phyloP scores from a whole-genome alignment of 1,140 invertebrate species.

The Pogonus chalceus region DNA sequence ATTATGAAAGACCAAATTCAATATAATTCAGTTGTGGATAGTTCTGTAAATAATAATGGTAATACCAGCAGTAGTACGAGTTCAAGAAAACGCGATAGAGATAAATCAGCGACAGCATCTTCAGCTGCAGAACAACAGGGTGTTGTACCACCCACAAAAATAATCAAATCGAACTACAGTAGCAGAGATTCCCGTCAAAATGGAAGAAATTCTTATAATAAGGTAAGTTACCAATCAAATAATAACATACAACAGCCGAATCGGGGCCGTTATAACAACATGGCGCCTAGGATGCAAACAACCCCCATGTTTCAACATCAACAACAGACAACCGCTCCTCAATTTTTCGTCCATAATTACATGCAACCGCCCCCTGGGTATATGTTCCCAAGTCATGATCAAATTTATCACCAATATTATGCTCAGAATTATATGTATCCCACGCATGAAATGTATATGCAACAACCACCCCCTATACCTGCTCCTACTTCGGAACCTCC shows the following conservation, averaged over 20 bases:
- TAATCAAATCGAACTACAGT: constrained; percentile 14
- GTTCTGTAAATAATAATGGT: constrained; percentile 18
- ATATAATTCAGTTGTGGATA: constrained; percentile 4
- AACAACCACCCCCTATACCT: not conserved
- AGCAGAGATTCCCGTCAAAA: constrained; percentile 25
- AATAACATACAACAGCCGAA: too few relatives aligned
- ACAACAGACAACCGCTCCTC: not conserved
- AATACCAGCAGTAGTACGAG: constrained; percentile 22
- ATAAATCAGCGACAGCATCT: constrained; percentile 16
- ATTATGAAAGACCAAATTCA: constrained; percentile 41
- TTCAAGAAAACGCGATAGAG: constrained; percentile 27
- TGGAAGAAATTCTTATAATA: constrained; percentile 29
- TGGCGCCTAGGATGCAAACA: constrained; percentile 5
- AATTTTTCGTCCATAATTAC: not conserved
- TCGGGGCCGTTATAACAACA: constrained; percentile 11
- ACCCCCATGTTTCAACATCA: not conserved
- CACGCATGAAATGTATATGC: not conserved
- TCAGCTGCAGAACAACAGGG: too few relatives aligned
- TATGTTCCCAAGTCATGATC: not conserved
- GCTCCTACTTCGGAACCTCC: not conserved
- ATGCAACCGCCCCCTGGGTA: not conserved
- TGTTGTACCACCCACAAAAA: constrained; percentile 18
- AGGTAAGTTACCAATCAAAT: constrained; percentile 29
- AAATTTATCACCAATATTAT: not conserved
- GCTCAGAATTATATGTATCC: not conserved